Conservation (phyloP, 2,797 vertebrate species). For the Poecilia gillii region DNA sequence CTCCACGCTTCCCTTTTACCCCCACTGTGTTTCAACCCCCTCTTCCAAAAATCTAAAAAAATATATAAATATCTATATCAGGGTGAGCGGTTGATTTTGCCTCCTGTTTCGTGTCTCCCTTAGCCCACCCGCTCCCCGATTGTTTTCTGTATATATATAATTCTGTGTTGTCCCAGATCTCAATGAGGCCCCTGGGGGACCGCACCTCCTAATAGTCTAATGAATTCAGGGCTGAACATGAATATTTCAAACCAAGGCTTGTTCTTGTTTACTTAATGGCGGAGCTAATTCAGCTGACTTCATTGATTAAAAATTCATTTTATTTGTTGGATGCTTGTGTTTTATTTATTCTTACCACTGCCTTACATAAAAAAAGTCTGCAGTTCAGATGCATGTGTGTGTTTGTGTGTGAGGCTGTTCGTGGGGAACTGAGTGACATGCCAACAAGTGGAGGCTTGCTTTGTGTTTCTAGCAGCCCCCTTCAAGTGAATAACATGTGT, state of each 20-base stretch:
- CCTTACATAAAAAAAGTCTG: conserved; percentile 59
- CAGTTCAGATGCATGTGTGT: conserved; percentile 9
- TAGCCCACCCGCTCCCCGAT: background rate
- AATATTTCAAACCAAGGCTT: conserved; percentile 77
- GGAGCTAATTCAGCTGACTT: conserved; percentile 71
- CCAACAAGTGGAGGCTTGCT: conserved; percentile 45
- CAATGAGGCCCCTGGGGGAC: conserved; percentile 57
- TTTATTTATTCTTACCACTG: conserved; percentile 71
- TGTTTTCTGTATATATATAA: conserved; percentile 17
- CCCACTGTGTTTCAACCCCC: conserved; percentile 31
- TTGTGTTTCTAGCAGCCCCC: conserved; percentile 35
- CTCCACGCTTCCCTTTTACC: conserved; percentile 45
- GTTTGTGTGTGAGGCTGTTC: conserved; percentile 12
- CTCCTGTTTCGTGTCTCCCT: conserved; percentile 17
- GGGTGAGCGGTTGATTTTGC: conserved; percentile 28
- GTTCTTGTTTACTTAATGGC: conserved; percentile 80
- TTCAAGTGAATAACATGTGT: conserved; percentile 40
- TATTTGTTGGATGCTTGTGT: conserved; percentile 75
- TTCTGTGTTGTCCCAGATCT: conserved; percentile 67
- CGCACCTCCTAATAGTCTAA: conserved; percentile 56
- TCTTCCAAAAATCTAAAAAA: conserved; percentile 54
- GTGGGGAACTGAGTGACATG: conserved; percentile 24
- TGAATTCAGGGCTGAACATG: conserved; percentile 69
- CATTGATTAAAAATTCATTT: conserved; percentile 79
- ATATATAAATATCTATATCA: conserved; percentile 31